Conservation (phyloP, 2,888 invertebrate species). For the Mythimna albipuncta region DNA sequence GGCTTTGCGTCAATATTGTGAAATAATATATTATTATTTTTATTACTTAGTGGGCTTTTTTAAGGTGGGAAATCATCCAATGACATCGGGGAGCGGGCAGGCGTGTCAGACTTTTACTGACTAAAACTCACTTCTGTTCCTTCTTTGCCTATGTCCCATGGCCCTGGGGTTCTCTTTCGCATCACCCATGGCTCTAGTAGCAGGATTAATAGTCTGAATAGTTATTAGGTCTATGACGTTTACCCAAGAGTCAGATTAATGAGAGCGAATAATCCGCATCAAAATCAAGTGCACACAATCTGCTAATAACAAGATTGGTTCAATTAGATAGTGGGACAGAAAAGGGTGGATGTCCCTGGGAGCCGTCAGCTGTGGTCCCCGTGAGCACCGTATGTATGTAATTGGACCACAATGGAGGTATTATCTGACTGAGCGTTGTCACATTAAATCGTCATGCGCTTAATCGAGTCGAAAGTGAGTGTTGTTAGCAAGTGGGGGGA, state of each 20-base stretch:
- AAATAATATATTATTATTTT: too few relatives aligned
- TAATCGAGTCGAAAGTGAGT: conserved; percentile 80
- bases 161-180: too few relatives aligned
- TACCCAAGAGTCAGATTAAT: conserved; percentile 7
- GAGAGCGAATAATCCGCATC: conserved; percentile 27
- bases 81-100: too few relatives aligned
- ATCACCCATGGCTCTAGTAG: too few relatives aligned
- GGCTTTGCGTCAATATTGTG: too few relatives aligned
- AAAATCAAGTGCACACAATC: conserved; percentile 64
- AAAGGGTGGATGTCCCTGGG: conserved; percentile 65
- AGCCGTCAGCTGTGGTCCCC: conserved; percentile 82
- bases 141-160: too few relatives aligned
- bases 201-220: too few relatives aligned
- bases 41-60: too few relatives aligned
- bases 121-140: too few relatives aligned
- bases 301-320: conserved; percentile 65
- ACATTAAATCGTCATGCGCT: conserved; percentile 84
- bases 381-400: conserved; percentile 71
- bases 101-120: too few relatives aligned
- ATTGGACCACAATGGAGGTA: conserved; percentile 81
- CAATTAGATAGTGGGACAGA: conserved; percentile 64
- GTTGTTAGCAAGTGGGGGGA: conserved; percentile 48
- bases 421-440: conserved; percentile 84
- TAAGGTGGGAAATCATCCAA: too few relatives aligned
- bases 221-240: background rate